A percentile compares a stretch with the other conserved stretches of the same genome.
Conservation (phyloP, 2,113 vertebrate genomes). For the Camelus dromedarius region DNA sequence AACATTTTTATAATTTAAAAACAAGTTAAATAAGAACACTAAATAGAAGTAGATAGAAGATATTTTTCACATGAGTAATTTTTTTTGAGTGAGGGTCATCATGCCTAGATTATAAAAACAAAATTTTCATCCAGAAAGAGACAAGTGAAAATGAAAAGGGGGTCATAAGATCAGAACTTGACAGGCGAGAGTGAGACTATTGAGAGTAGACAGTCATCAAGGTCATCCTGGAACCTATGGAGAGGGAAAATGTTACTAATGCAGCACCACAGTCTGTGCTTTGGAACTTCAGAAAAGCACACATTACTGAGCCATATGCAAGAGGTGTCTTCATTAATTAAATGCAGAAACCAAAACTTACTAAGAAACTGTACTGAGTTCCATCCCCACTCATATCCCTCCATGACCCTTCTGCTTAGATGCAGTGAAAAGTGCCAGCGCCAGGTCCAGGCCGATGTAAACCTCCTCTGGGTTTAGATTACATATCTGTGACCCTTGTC, state of each 20-base stretch:
- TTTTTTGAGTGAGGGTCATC: conserved; percentile 42
- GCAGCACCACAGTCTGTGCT: neutral
- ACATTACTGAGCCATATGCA: neutral
- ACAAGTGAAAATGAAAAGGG: conserved; percentile 64
- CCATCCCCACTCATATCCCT: neutral
- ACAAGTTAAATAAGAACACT: neutral
- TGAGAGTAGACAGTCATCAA: accelerated
- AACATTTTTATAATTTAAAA: conserved; percentile 51
- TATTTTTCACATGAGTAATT: neutral
- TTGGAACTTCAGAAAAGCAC: neutral
- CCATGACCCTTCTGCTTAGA: neutral
- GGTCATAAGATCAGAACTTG: neutral
- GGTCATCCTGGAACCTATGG: neutral
- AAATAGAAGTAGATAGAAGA: neutral
- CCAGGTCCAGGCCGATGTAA: neutral
- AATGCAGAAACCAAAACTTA: neutral
- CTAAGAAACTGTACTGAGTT: neutral
- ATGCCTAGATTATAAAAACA: neutral
- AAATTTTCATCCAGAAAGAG: conserved; percentile 41
- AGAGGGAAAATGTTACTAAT: neutral
- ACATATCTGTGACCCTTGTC: neutral
- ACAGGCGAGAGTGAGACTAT: neutral
- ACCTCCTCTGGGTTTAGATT: neutral
- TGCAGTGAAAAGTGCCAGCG: neutral
- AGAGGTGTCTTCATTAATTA: neutral